Base-by-base conservation (phyloP, 35 echinoderm and acorn worm species). In the Ophioderma brevispina region DNA sequence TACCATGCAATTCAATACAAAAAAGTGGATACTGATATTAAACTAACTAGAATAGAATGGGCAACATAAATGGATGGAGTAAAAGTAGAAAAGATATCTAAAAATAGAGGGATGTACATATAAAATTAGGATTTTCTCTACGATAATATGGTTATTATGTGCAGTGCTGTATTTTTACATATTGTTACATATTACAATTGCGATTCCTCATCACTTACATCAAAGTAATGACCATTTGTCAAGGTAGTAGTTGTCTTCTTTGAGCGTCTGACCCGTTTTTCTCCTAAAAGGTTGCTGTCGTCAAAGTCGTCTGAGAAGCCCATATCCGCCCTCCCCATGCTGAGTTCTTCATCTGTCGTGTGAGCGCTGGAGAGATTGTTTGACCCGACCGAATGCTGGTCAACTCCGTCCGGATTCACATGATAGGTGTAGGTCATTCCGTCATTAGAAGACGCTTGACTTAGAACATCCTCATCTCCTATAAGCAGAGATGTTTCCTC, bases 341-440 rank as follows among this genome's bases (percentile, higher is more conserved):
- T 85, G 14, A 59, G 35, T 33, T 85, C 83, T 14, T 38, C 41
- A 33, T 52, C 52, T 18, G 46, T 85, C 52, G 23, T 85, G 55
- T 52, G 17, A 32, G 43, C 52, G 35, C 83, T 85, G 2, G 81
- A 59, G 8, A 84, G 39, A 50, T 40, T 25, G 15, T 49, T 40
- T 23, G 32, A n/a, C 4, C 83, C 52, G 5, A 64, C 46, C 15
- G 31, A 64, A 59, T 59, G 35, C n/a, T 70, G 59, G 28, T 70
- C 59, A 15, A 52, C 59, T 8, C 59, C 59, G 33, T 70, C 83
- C 18, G 46, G 46, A 19, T 33, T 85, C 33, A 85, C 50, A 55
- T 85, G 52, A 55, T 85, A 85, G 50, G 52, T 64, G 55, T 85
- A 85, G 13, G 83, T 85, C 31, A 37, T 70, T 36, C 52, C 83